Evolutionary conservation across 1,140 invertebrate species (phyloP).

Genomic region (Eumeta japonica): DNA sequence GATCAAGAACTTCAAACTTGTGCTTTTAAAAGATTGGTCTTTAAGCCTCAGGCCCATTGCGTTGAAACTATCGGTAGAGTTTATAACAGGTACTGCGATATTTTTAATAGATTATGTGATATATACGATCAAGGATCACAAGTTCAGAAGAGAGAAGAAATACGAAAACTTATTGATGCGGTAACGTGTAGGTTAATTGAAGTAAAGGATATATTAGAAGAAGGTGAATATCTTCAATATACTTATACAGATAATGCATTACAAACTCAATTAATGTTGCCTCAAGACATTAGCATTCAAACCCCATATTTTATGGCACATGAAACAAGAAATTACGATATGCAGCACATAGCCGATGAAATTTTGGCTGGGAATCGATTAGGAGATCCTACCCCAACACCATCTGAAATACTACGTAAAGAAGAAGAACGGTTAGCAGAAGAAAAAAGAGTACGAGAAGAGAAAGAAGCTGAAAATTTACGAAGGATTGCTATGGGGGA

Average conservation of each 20-base stretch:
- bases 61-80: slow-evolving; percentile 39
- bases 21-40: too few relatives aligned
- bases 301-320: slow-evolving; percentile 44
- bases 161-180: slow-evolving; percentile 37
- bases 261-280: slow-evolving; percentile 38
- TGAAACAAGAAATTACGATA: slow-evolving; percentile 40
- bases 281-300: slow-evolving; percentile 35
- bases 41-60: slow-evolving; percentile 40
- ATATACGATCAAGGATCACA: slow-evolving; percentile 49
- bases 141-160: slow-evolving; percentile 36
- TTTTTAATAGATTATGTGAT: slow-evolving; percentile 45
- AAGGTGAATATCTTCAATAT: slow-evolving; percentile 37
- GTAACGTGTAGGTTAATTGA: slow-evolving; percentile 39
- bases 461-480: slow-evolving; percentile 29
- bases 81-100: slow-evolving; percentile 35
- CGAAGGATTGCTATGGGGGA: slow-evolving; percentile 32
- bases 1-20: too few relatives aligned
- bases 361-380: slow-evolving; percentile 41
- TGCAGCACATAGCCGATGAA: slow-evolving; percentile 43
- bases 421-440: slow-evolving; percentile 32
- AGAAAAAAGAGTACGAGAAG: slow-evolving; percentile 24
- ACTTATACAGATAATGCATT: slow-evolving; percentile 44
- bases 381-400: slow-evolving; percentile 38
- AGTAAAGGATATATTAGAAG: slow-evolving; percentile 33
- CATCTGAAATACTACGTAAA: slow-evolving; percentile 28